phyloP scores from a whole-genome alignment of 2,888 invertebrate genomes.

The Leucophenga maculata region DNA sequence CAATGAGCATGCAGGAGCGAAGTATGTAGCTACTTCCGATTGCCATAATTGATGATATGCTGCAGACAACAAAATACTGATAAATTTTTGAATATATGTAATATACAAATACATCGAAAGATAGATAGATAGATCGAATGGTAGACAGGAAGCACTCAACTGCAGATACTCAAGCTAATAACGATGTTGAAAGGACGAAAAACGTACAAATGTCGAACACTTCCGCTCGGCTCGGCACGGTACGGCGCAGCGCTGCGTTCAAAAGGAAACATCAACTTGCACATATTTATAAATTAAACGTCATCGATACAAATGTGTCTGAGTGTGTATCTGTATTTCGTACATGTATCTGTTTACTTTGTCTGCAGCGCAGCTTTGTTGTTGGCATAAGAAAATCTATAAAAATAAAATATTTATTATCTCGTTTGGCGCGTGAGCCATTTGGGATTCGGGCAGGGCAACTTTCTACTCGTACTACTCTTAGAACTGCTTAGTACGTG shows the following conservation, averaged over 20 bases:
- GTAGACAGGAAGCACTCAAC: slow-evolving; percentile 14
- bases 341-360: slow-evolving; percentile 20
- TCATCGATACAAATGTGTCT: slow-evolving; percentile 51
- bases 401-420: slow-evolving; percentile 57
- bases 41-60: slow-evolving; percentile 60
- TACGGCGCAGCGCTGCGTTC: neutral
- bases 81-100: neutral
- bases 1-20: neutral
- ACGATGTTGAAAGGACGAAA: slow-evolving; percentile 2
- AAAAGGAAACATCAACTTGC: slow-evolving; percentile 46
- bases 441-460: slow-evolving; percentile 4
- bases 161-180: slow-evolving; percentile 16
- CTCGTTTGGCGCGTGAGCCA: slow-evolving; percentile 32
- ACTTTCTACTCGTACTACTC: too few species aligned
- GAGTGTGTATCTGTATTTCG: slow-evolving; percentile 26
- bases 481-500: too few species aligned
- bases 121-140: slow-evolving; percentile 19
- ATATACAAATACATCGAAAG: slow-evolving; percentile 14
- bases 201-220: slow-evolving; percentile 3
- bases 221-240: neutral
- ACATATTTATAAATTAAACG: slow-evolving; percentile 57
- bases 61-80: slow-evolving; percentile 25
- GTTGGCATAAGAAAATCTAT: slow-evolving; percentile 13
- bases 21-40: slow-evolving; percentile 55
- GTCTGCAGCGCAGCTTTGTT: neutral